Evolutionary conservation across 2,888 invertebrate species (phyloP), one percentile per base, ranked within the genome.

Genomic region (Zhengitettix transpicula): DNA sequence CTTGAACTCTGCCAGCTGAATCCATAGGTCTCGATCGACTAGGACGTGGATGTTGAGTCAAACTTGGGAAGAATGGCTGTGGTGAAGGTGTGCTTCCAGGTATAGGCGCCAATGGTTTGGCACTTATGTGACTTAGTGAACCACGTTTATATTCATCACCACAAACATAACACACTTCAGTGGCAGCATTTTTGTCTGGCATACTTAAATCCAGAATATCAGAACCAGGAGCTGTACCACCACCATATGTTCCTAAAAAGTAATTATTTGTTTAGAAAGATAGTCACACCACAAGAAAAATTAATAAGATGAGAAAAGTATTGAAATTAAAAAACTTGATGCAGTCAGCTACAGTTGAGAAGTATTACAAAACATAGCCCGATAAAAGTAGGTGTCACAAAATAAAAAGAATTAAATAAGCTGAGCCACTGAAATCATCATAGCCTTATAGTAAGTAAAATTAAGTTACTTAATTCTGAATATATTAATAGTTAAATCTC

Each of bases 161-260:
- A 74, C 92, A 92, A 15, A 91, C 87, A 74, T 91, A 92, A 74
- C 89, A 90, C 58, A 91, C 90, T 75, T 91, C 90, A 28, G 89
- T 90, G 67, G 87, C 83, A 14, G 90, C 87, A 77, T 91, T 91
- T 77, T 91, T 91, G 74, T 91, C 91, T 12, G 91, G 91, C 91
- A 92, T 91, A 63, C 90, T 90, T 62, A 92, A 78, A 76, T 92
- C 91, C 62, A 91, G 77, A 68, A 90, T 90, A 71, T 89, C 89
- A 51, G 89, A 84, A 68, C 87, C 89, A n/a, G 83, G 81, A 53
- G 54, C 55, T 28, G 60, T 55, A 56, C 58, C 57, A 17, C 61
- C 61, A 40, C 40, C 55, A 52, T 63, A 63, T n/a, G 54, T 59
- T 40, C 59, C 63, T 63, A 58, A 2, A 55, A 58, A 54, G 14